Base-by-base conservation (phyloP, 2,797 vertebrate species). In the Malurus splendens region DNA sequence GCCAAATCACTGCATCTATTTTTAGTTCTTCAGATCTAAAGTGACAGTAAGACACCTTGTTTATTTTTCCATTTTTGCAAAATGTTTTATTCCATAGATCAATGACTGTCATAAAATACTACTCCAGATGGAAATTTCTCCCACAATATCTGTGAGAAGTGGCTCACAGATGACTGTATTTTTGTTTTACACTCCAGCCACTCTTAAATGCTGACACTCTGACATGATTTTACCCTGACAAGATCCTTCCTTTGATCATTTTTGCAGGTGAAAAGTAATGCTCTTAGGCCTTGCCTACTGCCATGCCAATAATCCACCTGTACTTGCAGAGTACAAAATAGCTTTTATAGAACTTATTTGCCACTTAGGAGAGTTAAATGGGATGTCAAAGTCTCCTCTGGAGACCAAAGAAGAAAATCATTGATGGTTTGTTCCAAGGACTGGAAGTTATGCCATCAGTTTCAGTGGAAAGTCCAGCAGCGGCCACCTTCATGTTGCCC, bases 61-160 rank as follows among this genome's bases (percentile, higher is more conserved):
- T 94, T 92, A 72, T 90, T 93, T 95, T 85, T 55, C 61, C 76
- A 89, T 62, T 78, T 90, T 56, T 78, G 38, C 42, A 86, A 75
- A 89, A 73, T 24, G 18, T 70, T 91, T 94, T 73, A 75, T 78
- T 87, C 64, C 73, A 76, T 5, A 78, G 71, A 81, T 79, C 66
- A 81, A 77, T n/a, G 32, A 28, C 64, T 81, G 32, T 54, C 52
- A 52, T 48, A 90, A 89, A 42, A 83, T 38, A 75, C 32, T 73
- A 74, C 50, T 79, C 33, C 62, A 65, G 75, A 70, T 44, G 44
- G 52, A 72, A 72, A 93, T 3, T 86, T 68, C 33, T 70, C 19
- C 38, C 4, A 0, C 38, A 66, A 8, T 28, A 78, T 41, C 66
- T 56, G 41, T 24, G 84, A 56, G 52, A 73, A 87, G 72, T 20